A percentile compares a stretch with the other conserved stretches of the same genome.
phyloP scores from a whole-genome alignment of 2,113 vertebrate genomes.

The Aramus guarauna region DNA sequence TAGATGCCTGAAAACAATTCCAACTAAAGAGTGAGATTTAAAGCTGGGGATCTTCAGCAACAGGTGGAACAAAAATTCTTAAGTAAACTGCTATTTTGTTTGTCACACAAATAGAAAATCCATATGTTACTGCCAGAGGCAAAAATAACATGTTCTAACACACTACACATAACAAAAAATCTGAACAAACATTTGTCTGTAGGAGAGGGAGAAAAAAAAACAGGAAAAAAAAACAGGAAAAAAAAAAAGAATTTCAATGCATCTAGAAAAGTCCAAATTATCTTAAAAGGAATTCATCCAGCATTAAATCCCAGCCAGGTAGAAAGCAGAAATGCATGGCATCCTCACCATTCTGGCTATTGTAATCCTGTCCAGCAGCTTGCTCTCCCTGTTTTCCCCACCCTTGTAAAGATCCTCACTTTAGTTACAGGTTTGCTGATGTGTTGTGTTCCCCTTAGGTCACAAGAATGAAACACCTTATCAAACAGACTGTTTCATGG shows the following conservation, averaged over 20 bases:
- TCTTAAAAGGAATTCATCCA: neutral
- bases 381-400: neutral
- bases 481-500: neutral
- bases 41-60: constrained; percentile 35
- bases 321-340: neutral
- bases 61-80: constrained; percentile 32
- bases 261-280: neutral
- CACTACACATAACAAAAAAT: neutral
- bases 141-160: constrained; percentile 12
- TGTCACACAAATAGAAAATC: constrained; percentile 48
- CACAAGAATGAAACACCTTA: neutral
- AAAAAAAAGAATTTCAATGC: neutral
- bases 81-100: constrained; percentile 40
- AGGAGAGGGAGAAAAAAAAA: neutral
- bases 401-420: neutral
- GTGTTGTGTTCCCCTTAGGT: neutral
- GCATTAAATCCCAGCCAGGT: neutral
- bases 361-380: neutral
- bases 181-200: neutral
- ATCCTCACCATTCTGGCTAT: neutral
- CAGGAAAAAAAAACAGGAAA: too few relatives aligned
- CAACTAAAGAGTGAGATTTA: neutral
- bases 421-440: neutral
- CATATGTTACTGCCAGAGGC: constrained; percentile 15
- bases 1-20: constrained; percentile 28